Evolutionary conservation across 2,888 invertebrate genomes (phyloP), one percentile per base, ranked within the genome.

Genomic region (Hoplodrina ambigua): DNA sequence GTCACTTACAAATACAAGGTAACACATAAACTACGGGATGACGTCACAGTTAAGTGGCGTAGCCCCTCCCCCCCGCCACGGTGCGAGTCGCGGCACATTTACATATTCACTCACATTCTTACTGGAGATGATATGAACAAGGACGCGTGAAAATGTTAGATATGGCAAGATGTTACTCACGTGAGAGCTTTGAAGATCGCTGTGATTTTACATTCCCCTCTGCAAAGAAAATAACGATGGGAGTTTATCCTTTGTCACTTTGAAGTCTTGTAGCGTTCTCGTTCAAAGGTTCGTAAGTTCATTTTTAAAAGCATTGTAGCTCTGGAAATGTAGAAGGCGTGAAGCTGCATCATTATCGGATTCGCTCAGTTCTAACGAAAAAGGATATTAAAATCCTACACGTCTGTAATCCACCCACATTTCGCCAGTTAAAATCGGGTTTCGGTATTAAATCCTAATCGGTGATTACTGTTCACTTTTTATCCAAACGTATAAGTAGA

Each of bases 61-160:
- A 10, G 2, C 2, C 17, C 0, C 17, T 19, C 19, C 17, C 6
- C 6, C 46, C 15, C 17, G 5, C 15, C 17, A 44, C 44, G 5
- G 50, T 15, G 6, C 7, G 11, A 41, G n/a, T 57, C 52, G n/a
- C 41, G 49, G 15, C 44, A 41, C 41, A 75, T 74, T 58, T 65
- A 54, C 53, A 65, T 55, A 72, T 63, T 62, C 52, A 54, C 25
- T 46, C 50, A 44, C 19, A 61, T 70, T 50, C 55, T 62, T 44
- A 33, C 53, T 20, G 30, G 33, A 15, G 30, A 58, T 54, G 7
- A 59, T 44, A 59, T 50, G 25, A 25, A 59, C 44, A 54, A 58
- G 50, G 30, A 72, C 49, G 58, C 54, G 30, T 33, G 33, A 20
- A 72, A 49, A 10, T 64, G 33, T 41, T 11, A 58, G 72, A 59